phyloP scores from a whole-genome alignment of 2,113 vertebrate genomes.

The Halcyon senegalensis region DNA sequence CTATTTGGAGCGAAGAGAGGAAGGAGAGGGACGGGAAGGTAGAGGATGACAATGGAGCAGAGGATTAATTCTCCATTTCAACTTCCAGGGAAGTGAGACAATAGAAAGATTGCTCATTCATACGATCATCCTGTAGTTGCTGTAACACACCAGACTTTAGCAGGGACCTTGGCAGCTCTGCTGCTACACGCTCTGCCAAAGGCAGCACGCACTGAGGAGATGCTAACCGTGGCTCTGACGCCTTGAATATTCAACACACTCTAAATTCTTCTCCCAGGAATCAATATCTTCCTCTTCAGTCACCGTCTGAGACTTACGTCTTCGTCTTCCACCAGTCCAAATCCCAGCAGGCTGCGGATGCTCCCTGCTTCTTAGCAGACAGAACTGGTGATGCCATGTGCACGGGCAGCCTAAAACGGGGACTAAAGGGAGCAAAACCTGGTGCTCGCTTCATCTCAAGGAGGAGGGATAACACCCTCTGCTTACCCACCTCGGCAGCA shows the following conservation, averaged over 20 bases:
- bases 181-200: not conserved
- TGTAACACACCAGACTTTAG: not conserved
- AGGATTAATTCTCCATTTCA: not conserved
- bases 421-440: not conserved
- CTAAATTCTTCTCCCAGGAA: not conserved
- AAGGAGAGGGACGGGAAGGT: not conserved
- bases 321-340: not conserved
- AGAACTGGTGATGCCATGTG: not conserved
- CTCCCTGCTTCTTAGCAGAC: not conserved
- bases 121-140: not conserved
- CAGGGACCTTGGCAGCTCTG: conserved; percentile 17
- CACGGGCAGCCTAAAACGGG: rapidly evolving
- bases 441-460: not conserved
- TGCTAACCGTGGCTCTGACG: not conserved
- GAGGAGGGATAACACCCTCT: not conserved
- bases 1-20: not conserved
- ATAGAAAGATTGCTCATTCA: not conserved
- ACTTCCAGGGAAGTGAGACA: conserved; percentile 23
- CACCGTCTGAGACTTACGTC: not conserved
- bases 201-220: not conserved
- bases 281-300: not conserved
- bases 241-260: not conserved
- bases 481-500: not conserved
- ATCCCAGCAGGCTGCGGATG: not conserved
- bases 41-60: not conserved